A percentile compares a stretch with the other conserved stretches of the same genome.
Evolutionary conservation across 1,140 invertebrate species (phyloP).

Genomic region (Conus betulinus): DNA sequence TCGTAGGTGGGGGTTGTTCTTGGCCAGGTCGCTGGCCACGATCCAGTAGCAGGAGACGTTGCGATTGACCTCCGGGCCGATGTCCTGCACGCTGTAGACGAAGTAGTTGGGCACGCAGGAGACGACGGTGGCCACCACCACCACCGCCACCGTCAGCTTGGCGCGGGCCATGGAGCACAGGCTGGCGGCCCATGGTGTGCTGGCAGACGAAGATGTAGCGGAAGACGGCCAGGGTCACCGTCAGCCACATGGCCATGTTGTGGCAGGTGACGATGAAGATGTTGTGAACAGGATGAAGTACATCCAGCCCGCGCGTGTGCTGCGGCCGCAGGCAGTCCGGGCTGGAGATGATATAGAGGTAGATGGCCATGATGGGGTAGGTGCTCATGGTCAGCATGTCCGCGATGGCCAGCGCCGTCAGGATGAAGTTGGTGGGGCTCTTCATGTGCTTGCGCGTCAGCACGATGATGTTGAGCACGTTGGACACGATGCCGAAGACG

Average conservation of each 20-base stretch:
- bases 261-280: constrained; percentile 89
- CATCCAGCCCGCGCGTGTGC: constrained; percentile 67
- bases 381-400: constrained; percentile 92
- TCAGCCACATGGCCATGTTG: constrained; percentile 95
- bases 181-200: constrained; percentile 84
- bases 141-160: constrained; percentile 84
- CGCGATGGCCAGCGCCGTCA: constrained; percentile 88
- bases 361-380: constrained; percentile 88
- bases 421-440: constrained; percentile 88
- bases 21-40: constrained; percentile 53
- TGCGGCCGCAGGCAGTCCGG: constrained; percentile 30
- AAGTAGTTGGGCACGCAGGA: constrained; percentile 87
- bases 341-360: constrained; percentile 74
- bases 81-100: constrained; percentile 57
- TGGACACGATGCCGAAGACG: constrained; percentile 91
- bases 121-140: constrained; percentile 84
- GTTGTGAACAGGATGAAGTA: constrained; percentile 72
- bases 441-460: constrained; percentile 89
- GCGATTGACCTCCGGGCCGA: constrained; percentile 12
- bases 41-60: constrained; percentile 28
- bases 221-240: constrained; percentile 94
- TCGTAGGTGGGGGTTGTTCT: constrained; percentile 51
- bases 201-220: constrained; percentile 90
- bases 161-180: constrained; percentile 87
- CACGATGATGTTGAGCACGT: constrained; percentile 92